phyloP scores from a whole-genome alignment of 2,797 vertebrate species.

The Hypotaenidia philippensis region DNA sequence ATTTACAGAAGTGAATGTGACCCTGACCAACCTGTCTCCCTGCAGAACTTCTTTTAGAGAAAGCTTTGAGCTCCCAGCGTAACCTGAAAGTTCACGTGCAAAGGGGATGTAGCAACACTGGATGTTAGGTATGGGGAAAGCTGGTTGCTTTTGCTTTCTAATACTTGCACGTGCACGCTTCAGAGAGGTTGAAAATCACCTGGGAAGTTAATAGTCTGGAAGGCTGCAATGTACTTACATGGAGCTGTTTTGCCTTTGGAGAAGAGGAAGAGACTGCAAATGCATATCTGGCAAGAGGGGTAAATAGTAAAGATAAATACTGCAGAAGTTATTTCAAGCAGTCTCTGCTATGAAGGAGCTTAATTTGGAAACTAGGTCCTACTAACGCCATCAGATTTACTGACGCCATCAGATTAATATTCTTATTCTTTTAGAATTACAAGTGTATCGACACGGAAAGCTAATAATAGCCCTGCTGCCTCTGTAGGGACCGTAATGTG shows the following conservation, averaged over 20 bases:
- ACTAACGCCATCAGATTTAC: neutral
- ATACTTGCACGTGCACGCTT: neutral
- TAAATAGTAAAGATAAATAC: neutral
- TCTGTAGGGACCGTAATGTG: neutral
- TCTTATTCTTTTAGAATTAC: neutral
- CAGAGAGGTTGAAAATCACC: neutral
- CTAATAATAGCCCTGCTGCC: neutral
- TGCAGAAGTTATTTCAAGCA: neutral
- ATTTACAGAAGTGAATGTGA: rapidly evolving
- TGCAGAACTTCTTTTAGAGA: neutral
- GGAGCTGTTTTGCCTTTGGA: neutral
- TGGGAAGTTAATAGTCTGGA: neutral
- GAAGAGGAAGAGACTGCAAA: neutral
- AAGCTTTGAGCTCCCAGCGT: neutral
- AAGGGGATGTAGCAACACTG: neutral
- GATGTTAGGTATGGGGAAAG: no score
- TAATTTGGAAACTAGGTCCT: neutral
- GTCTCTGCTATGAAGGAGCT: neutral
- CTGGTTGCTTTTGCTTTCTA: neutral
- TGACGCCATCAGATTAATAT: neutral
- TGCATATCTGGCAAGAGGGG: neutral
- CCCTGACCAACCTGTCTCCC: neutral
- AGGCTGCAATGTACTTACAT: neutral
- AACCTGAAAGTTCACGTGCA: neutral
- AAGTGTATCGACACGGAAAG: neutral